Evolutionary conservation across 2,113 vertebrate genomes (phyloP).

Genomic region (Urocitellus parryii): DNA sequence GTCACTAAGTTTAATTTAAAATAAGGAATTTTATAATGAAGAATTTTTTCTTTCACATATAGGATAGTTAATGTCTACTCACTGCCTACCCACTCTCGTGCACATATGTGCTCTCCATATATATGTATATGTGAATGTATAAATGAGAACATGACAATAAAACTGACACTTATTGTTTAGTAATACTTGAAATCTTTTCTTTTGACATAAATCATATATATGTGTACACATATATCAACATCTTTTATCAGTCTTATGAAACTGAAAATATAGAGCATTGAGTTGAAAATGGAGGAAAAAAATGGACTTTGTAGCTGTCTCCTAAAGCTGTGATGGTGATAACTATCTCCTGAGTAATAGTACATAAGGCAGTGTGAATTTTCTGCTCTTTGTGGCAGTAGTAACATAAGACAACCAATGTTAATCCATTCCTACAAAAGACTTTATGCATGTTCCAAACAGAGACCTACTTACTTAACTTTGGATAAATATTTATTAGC

Average conservation of each 20-base stretch:
- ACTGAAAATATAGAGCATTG: neutral
- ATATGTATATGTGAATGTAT: neutral
- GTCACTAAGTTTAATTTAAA: conserved; percentile 28
- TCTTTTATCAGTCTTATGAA: neutral
- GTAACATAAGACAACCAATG: neutral
- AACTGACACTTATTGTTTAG: conserved; percentile 69
- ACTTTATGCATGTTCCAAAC: neutral
- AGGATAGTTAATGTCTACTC: neutral
- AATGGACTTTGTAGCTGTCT: neutral
- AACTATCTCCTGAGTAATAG: neutral
- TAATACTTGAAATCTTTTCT: conserved; percentile 64
- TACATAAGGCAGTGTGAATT: neutral
- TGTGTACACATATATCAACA: neutral
- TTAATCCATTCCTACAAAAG: conserved; percentile 14
- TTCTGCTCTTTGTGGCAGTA: neutral
- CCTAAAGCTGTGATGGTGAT: neutral
- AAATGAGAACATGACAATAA: neutral
- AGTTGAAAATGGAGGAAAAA: neutral
- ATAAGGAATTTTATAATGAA: neutral
- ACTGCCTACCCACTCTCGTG: neutral
- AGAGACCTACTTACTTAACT: neutral
- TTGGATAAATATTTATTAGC: neutral
- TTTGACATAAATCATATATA: neutral
- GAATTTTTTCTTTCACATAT: neutral
- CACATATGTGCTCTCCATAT: fast-evolving